phyloP scores from a whole-genome alignment of 1,140 invertebrate species.

The Lineus longissimus region DNA sequence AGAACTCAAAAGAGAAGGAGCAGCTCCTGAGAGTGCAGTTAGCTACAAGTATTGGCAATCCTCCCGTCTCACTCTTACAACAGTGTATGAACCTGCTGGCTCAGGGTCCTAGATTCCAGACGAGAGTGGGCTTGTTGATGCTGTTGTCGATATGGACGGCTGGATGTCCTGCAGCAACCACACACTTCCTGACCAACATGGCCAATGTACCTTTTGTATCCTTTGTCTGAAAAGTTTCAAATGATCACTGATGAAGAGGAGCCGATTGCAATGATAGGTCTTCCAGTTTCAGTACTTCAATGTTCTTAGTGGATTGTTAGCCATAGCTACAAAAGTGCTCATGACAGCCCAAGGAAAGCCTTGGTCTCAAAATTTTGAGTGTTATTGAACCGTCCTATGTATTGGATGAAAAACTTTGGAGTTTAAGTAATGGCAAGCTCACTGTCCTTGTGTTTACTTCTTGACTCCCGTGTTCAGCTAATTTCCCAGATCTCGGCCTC shows the following conservation, averaged over 20 bases:
- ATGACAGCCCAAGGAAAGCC: too few species aligned
- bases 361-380: too few species aligned
- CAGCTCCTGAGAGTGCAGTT: constrained; percentile 87
- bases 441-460: not conserved
- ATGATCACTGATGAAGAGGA: too few species aligned
- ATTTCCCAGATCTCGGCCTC: constrained; percentile 54
- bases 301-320: too few species aligned
- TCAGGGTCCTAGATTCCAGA: constrained; percentile 76
- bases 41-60: constrained; percentile 77
- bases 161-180: constrained; percentile 78
- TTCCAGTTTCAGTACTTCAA: too few species aligned
- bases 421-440: too few species aligned
- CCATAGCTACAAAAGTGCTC: too few species aligned
- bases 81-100: constrained; percentile 78
- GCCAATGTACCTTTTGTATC: constrained; percentile 76
- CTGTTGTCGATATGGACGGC: constrained; percentile 84
- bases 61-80: constrained; percentile 81
- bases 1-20: constrained; percentile 85
- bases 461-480: constrained; percentile 29
- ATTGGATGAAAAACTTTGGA: too few species aligned
- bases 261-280: too few species aligned
- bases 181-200: constrained; percentile 77
- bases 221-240: constrained; percentile 30
- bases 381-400: too few species aligned
- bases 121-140: constrained; percentile 88